Evolutionary conservation across 37 sponge, comb jelly and placozoan genomes (phyloP).

Genomic region (Mnemiopsis leidyi): DNA sequence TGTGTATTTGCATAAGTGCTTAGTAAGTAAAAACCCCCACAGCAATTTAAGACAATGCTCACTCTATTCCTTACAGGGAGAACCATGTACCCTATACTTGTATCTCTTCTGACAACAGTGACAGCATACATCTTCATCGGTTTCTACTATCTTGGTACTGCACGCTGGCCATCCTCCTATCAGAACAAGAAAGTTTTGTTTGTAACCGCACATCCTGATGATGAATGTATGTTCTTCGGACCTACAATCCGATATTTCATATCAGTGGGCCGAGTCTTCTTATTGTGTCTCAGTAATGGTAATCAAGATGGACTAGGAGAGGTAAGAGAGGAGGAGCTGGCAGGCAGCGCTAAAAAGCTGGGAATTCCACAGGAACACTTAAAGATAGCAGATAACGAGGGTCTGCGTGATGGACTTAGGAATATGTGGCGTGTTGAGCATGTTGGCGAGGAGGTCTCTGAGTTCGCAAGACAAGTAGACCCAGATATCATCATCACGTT

Average conservation of each 20-base stretch:
- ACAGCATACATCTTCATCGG: conserved; percentile 45
- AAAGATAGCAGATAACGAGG: conserved; percentile 68
- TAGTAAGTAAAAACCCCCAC: too few species aligned
- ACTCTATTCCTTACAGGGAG: neutral
- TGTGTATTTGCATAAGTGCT: too few species aligned
- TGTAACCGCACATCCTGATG: conserved; percentile 93
- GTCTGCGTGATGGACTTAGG: conserved; percentile 46
- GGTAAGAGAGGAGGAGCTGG: conserved; percentile 72
- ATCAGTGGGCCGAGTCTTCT: conserved; percentile 4
- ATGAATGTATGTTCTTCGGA: conserved; percentile 98
- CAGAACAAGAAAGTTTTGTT: conserved; percentile 68
- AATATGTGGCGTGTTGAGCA: neutral
- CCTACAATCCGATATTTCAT: conserved; percentile 74
- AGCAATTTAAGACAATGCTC: too few species aligned
- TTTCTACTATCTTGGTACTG: conserved; percentile 42
- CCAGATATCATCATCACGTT: conserved; percentile 80
- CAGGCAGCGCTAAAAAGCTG: conserved; percentile 67
- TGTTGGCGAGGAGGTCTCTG: neutral
- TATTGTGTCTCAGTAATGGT: conserved; percentile 88
- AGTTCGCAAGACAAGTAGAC: neutral
- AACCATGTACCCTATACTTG: neutral
- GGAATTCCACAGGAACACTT: conserved; percentile 68
- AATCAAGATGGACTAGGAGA: conserved; percentile 79
- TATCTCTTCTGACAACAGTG: conserved; percentile 14
- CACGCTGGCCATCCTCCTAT: conserved; percentile 59